Percentiles rank a stretch among this genome's conserved stretches.
Evolutionary conservation across 2,888 invertebrate species (phyloP).

Genomic region (Trissonchulus sp.): DNA sequence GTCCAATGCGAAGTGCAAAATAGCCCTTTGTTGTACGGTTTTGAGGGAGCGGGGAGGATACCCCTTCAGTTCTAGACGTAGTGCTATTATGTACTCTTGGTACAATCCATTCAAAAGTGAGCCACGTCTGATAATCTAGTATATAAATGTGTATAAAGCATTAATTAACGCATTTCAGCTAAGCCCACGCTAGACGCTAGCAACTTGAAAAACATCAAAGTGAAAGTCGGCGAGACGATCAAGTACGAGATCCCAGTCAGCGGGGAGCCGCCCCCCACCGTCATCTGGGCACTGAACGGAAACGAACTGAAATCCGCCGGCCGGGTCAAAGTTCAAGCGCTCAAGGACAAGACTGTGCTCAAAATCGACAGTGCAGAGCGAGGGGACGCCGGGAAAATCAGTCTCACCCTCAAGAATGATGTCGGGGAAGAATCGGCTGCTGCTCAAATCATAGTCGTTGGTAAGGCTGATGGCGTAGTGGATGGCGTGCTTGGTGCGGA

Average conservation of each 20-base stretch:
- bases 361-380: conserved; percentile 81
- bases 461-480: no score
- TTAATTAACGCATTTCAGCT: conserved; percentile 62
- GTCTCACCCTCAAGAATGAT: conserved; percentile 77
- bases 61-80: no score
- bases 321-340: conserved; percentile 52
- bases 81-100: no score
- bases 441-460: conserved; percentile 78
- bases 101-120: no score
- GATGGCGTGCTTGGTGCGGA: no score
- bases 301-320: conserved; percentile 33
- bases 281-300: conserved; percentile 66
- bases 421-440: conserved; percentile 86
- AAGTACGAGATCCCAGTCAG: conserved; percentile 87
- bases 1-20: no score
- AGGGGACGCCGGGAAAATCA: conserved; percentile 81
- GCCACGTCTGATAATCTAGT: no score
- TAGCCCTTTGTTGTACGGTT: no score
- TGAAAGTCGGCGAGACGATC: conserved; percentile 92
- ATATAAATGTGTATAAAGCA: no score
- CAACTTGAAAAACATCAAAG: conserved; percentile 80
- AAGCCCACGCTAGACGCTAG: conserved; percentile 87
- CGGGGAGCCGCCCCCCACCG: conserved; percentile 93
- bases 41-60: no score
- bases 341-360: conserved; percentile 49